Evolutionary conservation across 2,888 invertebrate species (phyloP).

Genomic region (Plutella xylostella): DNA sequence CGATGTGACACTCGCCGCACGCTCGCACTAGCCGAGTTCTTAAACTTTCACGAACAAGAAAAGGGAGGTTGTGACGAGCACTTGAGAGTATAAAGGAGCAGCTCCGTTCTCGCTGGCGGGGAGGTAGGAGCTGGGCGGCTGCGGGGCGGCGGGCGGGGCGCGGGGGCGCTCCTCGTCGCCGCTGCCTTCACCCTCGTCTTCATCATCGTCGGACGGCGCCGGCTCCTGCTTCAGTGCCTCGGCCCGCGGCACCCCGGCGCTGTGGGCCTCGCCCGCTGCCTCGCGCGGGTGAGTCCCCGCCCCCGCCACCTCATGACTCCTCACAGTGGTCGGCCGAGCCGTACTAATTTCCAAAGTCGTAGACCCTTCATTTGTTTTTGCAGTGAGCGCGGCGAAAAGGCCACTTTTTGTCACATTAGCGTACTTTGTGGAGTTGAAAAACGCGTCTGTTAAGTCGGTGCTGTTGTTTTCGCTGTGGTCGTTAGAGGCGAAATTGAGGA

Average conservation of each 20-base stretch:
- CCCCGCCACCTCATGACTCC: too few relatives aligned
- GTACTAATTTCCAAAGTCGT: neutral
- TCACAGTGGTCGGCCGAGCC: neutral
- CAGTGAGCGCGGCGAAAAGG: neutral
- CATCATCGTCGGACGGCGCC: conserved; percentile 53
- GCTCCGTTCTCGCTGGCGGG: conserved; percentile 46
- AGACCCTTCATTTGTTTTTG: neutral
- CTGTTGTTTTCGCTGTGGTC: conserved; percentile 22
- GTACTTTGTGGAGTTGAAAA: neutral
- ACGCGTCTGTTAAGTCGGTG: conserved; percentile 29
- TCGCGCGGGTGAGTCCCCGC: too few relatives aligned
- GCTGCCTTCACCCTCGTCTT: conserved; percentile 55
- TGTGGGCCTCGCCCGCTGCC: neutral
- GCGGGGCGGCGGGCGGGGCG: conserved; percentile 48
- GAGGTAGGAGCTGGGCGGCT: conserved; percentile 49
- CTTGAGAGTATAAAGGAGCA: conserved; percentile 17
- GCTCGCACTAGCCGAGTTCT: too few relatives aligned
- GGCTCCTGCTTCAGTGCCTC: conserved; percentile 48
- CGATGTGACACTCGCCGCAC: too few relatives aligned
- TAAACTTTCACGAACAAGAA: conserved; percentile 11
- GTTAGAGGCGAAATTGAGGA: conserved; percentile 35
- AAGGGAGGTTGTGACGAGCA: conserved; percentile 20
- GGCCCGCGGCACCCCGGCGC: conserved; percentile 33
- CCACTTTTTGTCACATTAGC: conserved; percentile 15
- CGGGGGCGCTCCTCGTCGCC: conserved; percentile 46